phyloP scores from a whole-genome alignment of 37 sponge, comb jelly and placozoan species.

The Amphimedon queenslandica region DNA sequence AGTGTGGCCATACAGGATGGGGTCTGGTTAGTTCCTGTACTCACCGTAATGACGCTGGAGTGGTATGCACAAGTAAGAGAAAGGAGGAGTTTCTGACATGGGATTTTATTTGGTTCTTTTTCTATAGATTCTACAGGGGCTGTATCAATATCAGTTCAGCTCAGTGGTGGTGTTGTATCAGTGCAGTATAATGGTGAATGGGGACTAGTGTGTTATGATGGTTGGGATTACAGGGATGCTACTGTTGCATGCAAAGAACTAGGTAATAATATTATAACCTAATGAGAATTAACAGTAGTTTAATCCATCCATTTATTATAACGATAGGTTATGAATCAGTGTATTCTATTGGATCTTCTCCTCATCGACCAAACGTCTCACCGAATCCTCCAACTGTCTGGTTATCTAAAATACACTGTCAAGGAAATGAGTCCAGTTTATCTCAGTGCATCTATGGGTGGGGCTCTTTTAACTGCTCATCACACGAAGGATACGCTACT shows the following conservation, averaged over 20 bases:
- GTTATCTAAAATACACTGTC: conserved; percentile 17
- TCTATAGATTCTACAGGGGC: not conserved
- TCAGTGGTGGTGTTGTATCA: no score
- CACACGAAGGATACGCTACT: not conserved
- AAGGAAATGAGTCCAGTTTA: conserved; percentile 14
- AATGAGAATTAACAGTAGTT: no score
- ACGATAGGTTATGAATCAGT: not conserved
- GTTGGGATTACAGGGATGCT: conserved; percentile 5
- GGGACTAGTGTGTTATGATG: conserved; percentile 14
- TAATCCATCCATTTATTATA: no score
- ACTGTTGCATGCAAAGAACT: conserved; percentile 12
- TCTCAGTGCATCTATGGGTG: conserved; percentile 1
- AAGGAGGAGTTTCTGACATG: no score
- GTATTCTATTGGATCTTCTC: not conserved
- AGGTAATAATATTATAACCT: no score
- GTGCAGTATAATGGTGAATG: conserved; percentile 14
- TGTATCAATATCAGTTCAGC: not conserved
- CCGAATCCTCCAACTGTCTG: no score
- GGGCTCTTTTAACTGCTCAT: conserved; percentile 7
- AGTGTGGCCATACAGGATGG: conserved; percentile 24
- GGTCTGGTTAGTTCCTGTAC: conserved; percentile 3
- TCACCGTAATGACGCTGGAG: conserved; percentile 11
- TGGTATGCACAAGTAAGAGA: conserved; percentile 14
- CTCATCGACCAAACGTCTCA: no score
- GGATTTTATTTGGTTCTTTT: not conserved